Percentiles rank a stretch among this genome's conserved stretches.
Conservation (phyloP, 2,888 invertebrate species). For the Pyralis farinalis region DNA sequence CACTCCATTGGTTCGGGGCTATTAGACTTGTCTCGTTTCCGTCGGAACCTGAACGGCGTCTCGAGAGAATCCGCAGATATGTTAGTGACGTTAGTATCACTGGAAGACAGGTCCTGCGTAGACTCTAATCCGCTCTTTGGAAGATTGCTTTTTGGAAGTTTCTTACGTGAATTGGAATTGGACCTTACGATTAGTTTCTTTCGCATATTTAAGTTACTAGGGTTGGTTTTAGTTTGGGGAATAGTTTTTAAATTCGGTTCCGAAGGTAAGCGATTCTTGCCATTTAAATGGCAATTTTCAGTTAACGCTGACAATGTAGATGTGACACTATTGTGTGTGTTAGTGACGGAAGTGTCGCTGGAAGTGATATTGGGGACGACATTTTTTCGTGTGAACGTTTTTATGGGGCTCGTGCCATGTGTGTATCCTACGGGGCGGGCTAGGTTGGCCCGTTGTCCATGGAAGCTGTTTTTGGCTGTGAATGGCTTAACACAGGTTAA, state of each 20-base stretch:
- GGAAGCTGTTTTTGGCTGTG: conserved; percentile 59
- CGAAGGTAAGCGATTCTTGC: conserved; percentile 63
- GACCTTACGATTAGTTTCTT: conserved; percentile 70
- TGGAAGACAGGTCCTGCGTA: conserved; percentile 69
- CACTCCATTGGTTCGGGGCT: conserved; percentile 75
- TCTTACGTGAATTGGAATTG: conserved; percentile 65
- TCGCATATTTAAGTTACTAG: conserved; percentile 42
- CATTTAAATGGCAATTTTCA: conserved; percentile 71
- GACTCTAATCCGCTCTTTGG: conserved; percentile 52
- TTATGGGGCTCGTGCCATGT: conserved; percentile 58
- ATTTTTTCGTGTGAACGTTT: conserved; percentile 61
- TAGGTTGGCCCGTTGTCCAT: conserved; percentile 68
- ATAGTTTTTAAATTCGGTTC: conserved; percentile 60
- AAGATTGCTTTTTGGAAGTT: conserved; percentile 55
- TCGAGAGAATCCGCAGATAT: conserved; percentile 72
- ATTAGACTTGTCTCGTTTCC: conserved; percentile 68
- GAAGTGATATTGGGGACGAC: conserved; percentile 43
- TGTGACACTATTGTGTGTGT: conserved; percentile 55
- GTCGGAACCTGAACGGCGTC: conserved; percentile 63
- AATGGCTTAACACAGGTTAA: conserved; percentile 54
- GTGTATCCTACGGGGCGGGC: conserved; percentile 62
- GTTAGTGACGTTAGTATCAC: conserved; percentile 73
- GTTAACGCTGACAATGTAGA: conserved; percentile 67
- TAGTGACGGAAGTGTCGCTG: conserved; percentile 45
- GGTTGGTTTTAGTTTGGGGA: conserved; percentile 37